phyloP scores from a whole-genome alignment of 2,113 vertebrate species.

The Baryphthengus martii region DNA sequence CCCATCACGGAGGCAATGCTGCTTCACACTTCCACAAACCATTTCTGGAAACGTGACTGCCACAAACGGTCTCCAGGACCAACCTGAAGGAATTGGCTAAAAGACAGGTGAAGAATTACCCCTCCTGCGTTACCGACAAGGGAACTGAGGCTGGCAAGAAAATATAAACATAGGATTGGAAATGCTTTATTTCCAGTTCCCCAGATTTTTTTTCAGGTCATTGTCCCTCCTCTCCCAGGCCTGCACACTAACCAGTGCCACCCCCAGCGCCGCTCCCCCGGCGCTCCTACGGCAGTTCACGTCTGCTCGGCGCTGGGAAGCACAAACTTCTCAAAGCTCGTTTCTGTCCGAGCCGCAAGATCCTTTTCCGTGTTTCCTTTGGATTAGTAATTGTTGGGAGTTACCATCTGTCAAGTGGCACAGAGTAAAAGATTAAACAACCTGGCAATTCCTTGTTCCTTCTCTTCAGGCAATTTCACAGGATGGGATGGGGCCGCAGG shows the following conservation, averaged over 20 bases:
- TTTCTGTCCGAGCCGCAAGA: not conserved
- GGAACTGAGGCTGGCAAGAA: not conserved
- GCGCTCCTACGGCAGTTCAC: not conserved
- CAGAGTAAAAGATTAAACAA: constrained; percentile 51
- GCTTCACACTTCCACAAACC: not conserved
- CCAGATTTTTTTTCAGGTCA: not conserved
- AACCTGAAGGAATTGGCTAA: not conserved
- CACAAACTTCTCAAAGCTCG: not conserved
- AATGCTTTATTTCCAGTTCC: not conserved
- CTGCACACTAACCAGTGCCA: not conserved
- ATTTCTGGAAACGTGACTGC: not conserved
- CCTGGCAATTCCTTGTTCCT: constrained; percentile 1
- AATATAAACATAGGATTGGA: not conserved
- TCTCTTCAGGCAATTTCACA: not conserved
- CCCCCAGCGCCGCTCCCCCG: no score
- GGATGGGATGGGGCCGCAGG: not conserved
- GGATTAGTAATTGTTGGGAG: constrained; percentile 38
- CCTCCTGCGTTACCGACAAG: accelerated
- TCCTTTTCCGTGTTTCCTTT: constrained; percentile 1
- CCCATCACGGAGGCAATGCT: not conserved
- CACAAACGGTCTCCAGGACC: not conserved
- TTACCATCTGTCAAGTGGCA: constrained; percentile 36
- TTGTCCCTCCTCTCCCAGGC: not conserved
- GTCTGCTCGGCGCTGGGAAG: not conserved
- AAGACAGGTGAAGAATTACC: not conserved